Base-by-base conservation (phyloP, 2,888 invertebrate genomes). In the Eremobia ochroleuca region DNA sequence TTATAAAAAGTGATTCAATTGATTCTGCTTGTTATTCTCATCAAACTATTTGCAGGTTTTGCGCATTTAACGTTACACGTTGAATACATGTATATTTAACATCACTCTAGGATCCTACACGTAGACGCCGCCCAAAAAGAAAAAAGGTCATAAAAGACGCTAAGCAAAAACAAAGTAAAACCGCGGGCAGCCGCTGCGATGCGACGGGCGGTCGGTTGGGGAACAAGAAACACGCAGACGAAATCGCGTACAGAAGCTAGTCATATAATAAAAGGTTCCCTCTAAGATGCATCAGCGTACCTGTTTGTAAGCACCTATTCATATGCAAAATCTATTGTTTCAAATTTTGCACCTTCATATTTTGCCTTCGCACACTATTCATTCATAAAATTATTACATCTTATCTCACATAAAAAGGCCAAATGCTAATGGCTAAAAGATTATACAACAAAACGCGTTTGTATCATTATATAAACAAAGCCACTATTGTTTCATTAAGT, bases 371-470 rank as follows among this genome's bases (percentile, higher is more conserved):
- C 86, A 84, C 83, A 84, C 74, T 73, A 87, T 82, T 85, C 83
- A 86, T 86, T 87, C 88, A 85, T 77, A 81, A 85, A 87, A 80
- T 80, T 73, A 81, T 86, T 85, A 81, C 69, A 86, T 78, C 77
- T 80, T 82, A 86, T 83, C 87, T 88, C 70, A 65, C 73, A 70
- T 72, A 86, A 80, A 77, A 81, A 86, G 88, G 83, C 69, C 85
- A 82, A 66, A 71, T 68, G 77, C 49, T 85, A 84, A 84, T 81
- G 66, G n/a, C 75, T 82, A 61, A 79, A 79, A 85, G 80, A 85
- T 83, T 88, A 80, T 82, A 79, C 76, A 82, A 78, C 74, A 81
- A 72, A 87, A 69, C 66, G 76, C 55, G 84, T 65, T 79, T 87
- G 76, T 87, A 70, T 74, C 61, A 77, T 77, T 85, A 85, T 70